These are phyloP conservation scores for Mythimna lalbum DNA, from an alignment of 2,888 invertebrate species.

Conservation along the genomic window DNA sequence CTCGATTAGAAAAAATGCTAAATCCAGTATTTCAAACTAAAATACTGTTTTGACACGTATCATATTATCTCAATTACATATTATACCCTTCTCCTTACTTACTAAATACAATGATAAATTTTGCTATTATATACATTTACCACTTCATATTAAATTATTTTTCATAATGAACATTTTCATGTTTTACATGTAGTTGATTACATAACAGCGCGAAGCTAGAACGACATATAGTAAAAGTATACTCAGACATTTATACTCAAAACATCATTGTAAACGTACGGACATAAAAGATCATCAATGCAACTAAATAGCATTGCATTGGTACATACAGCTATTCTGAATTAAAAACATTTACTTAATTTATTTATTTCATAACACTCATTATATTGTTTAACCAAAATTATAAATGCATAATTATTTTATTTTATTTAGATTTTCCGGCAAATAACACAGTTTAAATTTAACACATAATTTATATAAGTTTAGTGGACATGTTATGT, in stretches of 20 bases:
- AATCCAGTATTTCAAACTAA: slow-evolving; percentile 18
- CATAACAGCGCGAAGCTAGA: slow-evolving; percentile 50
- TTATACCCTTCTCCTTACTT: slow-evolving; percentile 65
- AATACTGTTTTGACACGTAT: slow-evolving; percentile 34
- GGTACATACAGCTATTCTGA: slow-evolving; percentile 33
- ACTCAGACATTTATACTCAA: slow-evolving; percentile 37
- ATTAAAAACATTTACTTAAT: slow-evolving; percentile 49
- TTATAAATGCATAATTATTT: slow-evolving; percentile 38
- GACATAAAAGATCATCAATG: slow-evolving; percentile 48
- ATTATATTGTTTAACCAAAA: slow-evolving; percentile 48
- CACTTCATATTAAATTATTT: slow-evolving; percentile 45
- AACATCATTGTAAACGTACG: slow-evolving; percentile 44
- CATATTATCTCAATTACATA: slow-evolving; percentile 51
- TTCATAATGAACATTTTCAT: slow-evolving; percentile 55
- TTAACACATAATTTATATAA: slow-evolving; percentile 34
- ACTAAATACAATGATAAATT: slow-evolving; percentile 57
- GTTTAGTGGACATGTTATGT: slow-evolving; percentile 61
- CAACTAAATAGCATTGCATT: slow-evolving; percentile 51
- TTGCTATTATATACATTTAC: slow-evolving; percentile 63
- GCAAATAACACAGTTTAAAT: slow-evolving; percentile 29
- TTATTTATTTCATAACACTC: slow-evolving; percentile 48
- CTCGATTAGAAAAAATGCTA: slow-evolving; percentile 2
- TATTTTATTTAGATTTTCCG: slow-evolving; percentile 27
- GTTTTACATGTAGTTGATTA: slow-evolving; percentile 58
- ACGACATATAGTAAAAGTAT: slow-evolving; percentile 48